Percentiles rank a stretch among this genome's conserved stretches.
phyloP scores from a whole-genome alignment of 2,888 invertebrate species.

The Gandaritis pyraliata region DNA sequence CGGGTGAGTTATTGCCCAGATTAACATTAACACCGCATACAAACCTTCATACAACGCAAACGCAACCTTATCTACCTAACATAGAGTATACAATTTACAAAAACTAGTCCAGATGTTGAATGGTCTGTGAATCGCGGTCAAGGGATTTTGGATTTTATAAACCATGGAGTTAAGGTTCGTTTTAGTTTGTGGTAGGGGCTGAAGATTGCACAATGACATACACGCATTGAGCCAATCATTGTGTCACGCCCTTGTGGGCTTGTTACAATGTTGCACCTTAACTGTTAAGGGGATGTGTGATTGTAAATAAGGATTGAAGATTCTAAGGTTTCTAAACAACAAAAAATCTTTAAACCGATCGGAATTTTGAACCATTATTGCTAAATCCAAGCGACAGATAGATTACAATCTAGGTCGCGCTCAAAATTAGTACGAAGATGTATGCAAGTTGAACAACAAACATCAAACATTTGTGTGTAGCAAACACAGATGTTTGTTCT shows the following conservation, averaged over 20 bases:
- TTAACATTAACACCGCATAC: constrained; percentile 36
- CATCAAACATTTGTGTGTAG: too few relatives aligned
- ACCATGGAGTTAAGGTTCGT: neutral
- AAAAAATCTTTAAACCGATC: too few relatives aligned
- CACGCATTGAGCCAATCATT: constrained; percentile 37
- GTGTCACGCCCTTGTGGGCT: constrained; percentile 26
- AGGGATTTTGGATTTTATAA: neutral
- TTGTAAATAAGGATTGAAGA: neutral
- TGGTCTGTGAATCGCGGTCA: neutral
- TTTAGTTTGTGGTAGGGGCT: constrained; percentile 13
- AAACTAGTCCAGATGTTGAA: neutral
- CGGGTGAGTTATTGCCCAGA: constrained; percentile 26
- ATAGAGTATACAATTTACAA: constrained; percentile 13
- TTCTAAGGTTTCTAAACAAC: neutral
- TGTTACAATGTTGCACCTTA: constrained; percentile 27
- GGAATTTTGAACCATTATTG: too few relatives aligned
- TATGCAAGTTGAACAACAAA: too few relatives aligned
- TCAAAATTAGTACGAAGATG: too few relatives aligned
- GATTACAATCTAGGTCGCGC: too few relatives aligned
- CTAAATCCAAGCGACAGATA: too few relatives aligned
- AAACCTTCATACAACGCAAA: constrained; percentile 16
- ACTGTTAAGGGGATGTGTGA: constrained; percentile 24
- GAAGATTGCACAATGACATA: constrained; percentile 33
- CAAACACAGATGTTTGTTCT: too few relatives aligned
- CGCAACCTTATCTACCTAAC: neutral